Evolutionary conservation across 2,797 vertebrate genomes (phyloP).

Genomic region (Tragopan temminckii): DNA sequence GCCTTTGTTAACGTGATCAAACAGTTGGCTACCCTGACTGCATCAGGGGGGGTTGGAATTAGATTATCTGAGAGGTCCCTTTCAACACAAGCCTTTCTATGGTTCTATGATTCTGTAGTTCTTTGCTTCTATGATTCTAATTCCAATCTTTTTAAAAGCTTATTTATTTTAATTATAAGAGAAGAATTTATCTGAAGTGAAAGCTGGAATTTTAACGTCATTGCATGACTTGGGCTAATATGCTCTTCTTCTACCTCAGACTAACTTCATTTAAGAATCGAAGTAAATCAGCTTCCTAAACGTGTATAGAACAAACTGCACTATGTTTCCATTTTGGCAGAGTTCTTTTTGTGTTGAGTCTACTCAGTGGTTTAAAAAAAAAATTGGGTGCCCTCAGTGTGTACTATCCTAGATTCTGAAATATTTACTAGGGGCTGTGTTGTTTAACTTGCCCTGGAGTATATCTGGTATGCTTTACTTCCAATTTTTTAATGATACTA

Average conservation of each 20-base stretch:
- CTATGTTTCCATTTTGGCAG: neutral
- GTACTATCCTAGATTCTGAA: slow-evolving; percentile 47
- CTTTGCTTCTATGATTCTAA: neutral
- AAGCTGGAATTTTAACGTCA: neutral
- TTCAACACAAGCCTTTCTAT: too few species aligned
- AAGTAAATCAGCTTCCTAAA: neutral
- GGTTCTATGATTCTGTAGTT: too few species aligned
- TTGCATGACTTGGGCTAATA: neutral
- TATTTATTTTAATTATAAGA: neutral
- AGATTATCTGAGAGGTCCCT: too few species aligned
- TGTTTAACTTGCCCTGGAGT: slow-evolving; percentile 72
- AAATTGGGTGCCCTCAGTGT: neutral
- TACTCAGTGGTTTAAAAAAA: slow-evolving; percentile 36
- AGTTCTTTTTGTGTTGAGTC: neutral
- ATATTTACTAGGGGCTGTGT: slow-evolving; percentile 57
- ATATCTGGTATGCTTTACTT: slow-evolving; percentile 56
- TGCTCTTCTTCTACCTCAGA: neutral
- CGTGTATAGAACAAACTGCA: neutral
- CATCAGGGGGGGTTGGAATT: too few species aligned
- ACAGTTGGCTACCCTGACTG: too few species aligned
- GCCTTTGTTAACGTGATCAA: too few species aligned
- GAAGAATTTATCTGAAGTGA: neutral
- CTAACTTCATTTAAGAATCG: neutral
- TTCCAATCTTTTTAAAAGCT: neutral
- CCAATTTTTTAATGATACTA: slow-evolving; percentile 81